Conservation (phyloP, 2,888 invertebrate genomes). For the Gerris lacustris region DNA sequence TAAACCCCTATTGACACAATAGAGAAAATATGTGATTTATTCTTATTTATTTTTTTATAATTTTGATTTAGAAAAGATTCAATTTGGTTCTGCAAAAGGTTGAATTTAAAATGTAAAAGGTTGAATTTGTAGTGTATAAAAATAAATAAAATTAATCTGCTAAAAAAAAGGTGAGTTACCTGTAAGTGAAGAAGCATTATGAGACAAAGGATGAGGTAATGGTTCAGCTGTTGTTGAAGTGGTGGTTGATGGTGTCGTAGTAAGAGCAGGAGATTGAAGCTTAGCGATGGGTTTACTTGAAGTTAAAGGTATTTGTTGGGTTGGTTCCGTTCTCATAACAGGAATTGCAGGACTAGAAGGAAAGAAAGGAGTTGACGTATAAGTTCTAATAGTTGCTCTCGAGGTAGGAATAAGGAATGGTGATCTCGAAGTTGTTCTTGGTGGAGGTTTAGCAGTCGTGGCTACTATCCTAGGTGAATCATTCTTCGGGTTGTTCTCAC, state of each 20-base stretch:
- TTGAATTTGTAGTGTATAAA: too few relatives aligned
- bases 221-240: constrained; percentile 1
- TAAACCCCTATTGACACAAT: too few relatives aligned
- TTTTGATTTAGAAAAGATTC: too few relatives aligned
- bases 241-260: neutral
- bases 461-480: neutral
- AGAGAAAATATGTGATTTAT: too few relatives aligned
- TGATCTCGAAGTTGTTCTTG: neutral
- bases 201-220: neutral
- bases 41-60: too few relatives aligned
- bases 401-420: neutral
- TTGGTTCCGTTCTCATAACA: neutral
- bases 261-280: neutral
- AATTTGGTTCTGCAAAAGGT: too few relatives aligned
- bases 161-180: neutral
- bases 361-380: neutral
- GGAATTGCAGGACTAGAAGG: neutral
- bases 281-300: neutral
- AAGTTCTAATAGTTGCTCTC: neutral
- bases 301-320: neutral
- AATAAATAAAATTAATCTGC: too few relatives aligned
- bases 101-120: too few relatives aligned
- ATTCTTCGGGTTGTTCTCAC: too few relatives aligned
- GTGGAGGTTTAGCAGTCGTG: neutral
- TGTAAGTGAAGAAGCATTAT: neutral